Evolutionary conservation across 2,797 vertebrate genomes (phyloP).

Genomic region (Paramormyrops hopkinsi): DNA sequence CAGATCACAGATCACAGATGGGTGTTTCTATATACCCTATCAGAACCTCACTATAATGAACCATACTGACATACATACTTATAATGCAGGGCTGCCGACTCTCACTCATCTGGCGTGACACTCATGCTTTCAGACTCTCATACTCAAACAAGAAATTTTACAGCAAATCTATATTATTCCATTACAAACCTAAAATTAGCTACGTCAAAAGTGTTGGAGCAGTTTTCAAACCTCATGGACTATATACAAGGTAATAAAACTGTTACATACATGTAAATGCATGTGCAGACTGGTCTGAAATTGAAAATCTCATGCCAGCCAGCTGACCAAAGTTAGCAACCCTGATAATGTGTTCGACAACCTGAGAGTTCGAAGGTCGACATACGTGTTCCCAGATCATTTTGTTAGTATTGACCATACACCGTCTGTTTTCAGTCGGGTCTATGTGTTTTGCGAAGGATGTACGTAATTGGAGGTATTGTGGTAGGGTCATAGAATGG

Average conservation of each 20-base stretch:
- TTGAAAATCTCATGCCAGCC: neutral
- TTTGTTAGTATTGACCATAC: neutral
- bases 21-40: neutral
- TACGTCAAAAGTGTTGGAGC: neutral
- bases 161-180: neutral
- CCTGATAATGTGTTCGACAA: neutral
- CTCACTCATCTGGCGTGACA: neutral
- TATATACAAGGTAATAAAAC: neutral
- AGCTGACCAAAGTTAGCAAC: neutral
- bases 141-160: neutral
- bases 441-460: neutral
- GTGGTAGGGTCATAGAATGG: neutral
- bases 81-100: neutral
- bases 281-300: neutral
- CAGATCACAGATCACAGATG: neutral
- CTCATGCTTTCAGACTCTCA: neutral
- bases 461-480: neutral
- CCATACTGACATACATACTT: neutral
- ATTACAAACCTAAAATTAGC: neutral
- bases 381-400: neutral
- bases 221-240: neutral
- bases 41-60: neutral
- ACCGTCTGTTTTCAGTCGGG: neutral
- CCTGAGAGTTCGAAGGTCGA: neutral
- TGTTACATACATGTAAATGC: neutral